Conservation (phyloP, 2,113 vertebrate genomes). For the Phalacrocorax aristotelis region DNA sequence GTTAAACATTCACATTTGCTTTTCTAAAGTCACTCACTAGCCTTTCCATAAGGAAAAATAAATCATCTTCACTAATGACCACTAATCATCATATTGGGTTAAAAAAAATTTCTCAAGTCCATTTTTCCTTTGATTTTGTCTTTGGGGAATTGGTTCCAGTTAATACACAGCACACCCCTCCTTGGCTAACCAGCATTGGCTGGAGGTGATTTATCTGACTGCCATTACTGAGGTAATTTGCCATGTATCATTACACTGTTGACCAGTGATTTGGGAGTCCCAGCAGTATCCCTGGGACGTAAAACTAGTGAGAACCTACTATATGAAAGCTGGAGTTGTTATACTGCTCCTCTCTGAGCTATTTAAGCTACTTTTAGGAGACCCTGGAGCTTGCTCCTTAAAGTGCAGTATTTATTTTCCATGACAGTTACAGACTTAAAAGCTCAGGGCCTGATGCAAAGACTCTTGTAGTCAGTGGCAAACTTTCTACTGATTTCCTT, state of each 20-base stretch:
- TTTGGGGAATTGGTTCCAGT: conserved; percentile 29
- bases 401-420: conserved; percentile 53
- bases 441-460: conserved; percentile 10
- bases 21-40: conserved; percentile 34
- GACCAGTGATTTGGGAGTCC: conserved; percentile 62
- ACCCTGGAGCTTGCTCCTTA: conserved; percentile 50
- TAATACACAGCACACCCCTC: neutral
- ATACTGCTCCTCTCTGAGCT: conserved; percentile 32
- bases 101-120: neutral
- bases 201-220: conserved; percentile 50
- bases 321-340: conserved; percentile 48
- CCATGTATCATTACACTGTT: conserved; percentile 57
- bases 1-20: neutral
- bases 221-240: conserved; percentile 59
- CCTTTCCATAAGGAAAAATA: conserved; percentile 35
- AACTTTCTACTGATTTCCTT: neutral
- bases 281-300: conserved; percentile 38
- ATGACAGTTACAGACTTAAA: conserved; percentile 48
- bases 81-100: conserved; percentile 41
- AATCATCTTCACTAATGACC: conserved; percentile 49
- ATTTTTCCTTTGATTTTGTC: conserved; percentile 53
- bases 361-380: conserved; percentile 56
- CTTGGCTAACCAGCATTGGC: conserved; percentile 29
- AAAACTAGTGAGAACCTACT: conserved; percentile 41
- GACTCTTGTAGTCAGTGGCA: neutral